phyloP scores from a whole-genome alignment of 2,888 invertebrate genomes.

The Brenthis ino region DNA sequence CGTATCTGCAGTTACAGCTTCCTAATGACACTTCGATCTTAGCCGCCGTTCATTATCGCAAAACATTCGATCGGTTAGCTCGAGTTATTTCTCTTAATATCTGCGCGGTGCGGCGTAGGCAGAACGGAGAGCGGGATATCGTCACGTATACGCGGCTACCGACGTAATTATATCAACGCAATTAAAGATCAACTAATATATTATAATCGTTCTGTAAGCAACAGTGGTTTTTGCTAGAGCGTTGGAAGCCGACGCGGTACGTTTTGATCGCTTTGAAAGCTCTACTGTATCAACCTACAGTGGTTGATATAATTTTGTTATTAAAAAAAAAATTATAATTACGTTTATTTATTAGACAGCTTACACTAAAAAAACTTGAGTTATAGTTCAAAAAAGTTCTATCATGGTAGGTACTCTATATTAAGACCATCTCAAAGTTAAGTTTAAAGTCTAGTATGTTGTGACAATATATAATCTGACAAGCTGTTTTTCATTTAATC shows the following conservation, averaged over 20 bases:
- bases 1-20: constrained; percentile 76
- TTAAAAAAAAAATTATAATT: background rate
- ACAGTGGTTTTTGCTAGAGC: constrained; percentile 74
- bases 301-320: constrained; percentile 49
- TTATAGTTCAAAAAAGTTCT: no score
- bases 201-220: constrained; percentile 80
- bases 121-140: constrained; percentile 73
- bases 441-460: no score
- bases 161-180: constrained; percentile 80
- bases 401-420: no score
- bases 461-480: no score
- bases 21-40: constrained; percentile 81
- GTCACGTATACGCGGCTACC: constrained; percentile 76
- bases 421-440: no score
- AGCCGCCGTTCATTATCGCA: constrained; percentile 76
- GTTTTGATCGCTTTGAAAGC: constrained; percentile 60
- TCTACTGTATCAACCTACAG: constrained; percentile 61
- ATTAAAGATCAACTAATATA: constrained; percentile 81
- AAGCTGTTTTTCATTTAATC: no score
- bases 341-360: background rate
- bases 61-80: constrained; percentile 76
- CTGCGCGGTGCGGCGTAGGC: constrained; percentile 58
- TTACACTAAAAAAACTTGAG: no score
- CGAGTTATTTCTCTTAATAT: constrained; percentile 80
- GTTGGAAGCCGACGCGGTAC: constrained; percentile 60